Conservation (phyloP, 2,888 invertebrate genomes). For the Arge pagana region DNA sequence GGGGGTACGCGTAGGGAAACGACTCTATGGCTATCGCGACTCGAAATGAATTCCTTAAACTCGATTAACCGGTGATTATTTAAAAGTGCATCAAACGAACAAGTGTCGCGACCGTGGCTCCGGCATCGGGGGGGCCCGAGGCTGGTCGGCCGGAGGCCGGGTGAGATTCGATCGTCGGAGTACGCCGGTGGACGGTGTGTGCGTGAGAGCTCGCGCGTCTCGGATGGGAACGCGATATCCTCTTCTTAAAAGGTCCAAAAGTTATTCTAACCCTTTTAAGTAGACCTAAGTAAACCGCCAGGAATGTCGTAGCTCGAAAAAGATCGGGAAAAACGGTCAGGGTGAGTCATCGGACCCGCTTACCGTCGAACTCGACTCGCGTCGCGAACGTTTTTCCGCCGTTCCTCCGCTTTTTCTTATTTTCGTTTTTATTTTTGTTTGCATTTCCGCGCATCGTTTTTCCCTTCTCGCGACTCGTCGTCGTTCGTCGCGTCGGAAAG, state of each 20-base stretch:
- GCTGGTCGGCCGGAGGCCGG: too few species aligned
- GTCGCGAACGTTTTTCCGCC: not conserved
- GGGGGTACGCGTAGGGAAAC: not conserved
- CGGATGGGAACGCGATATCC: constrained; percentile 32
- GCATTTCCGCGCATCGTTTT: not conserved
- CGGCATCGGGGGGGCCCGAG: too few species aligned
- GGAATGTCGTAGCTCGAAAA: constrained; percentile 36
- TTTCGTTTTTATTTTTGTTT: not conserved
- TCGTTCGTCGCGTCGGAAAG: too few species aligned
- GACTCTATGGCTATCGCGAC: constrained; percentile 38
- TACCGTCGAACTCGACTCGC: too few species aligned
- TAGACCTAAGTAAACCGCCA: constrained; percentile 41
- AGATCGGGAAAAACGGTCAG: not conserved
- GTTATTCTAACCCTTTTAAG: constrained; percentile 43
- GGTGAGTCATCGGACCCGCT: constrained; percentile 10
- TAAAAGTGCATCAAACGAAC: constrained; percentile 22
- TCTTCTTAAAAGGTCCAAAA: constrained; percentile 39
- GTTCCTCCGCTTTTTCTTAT: not conserved
- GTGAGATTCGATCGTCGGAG: too few species aligned
- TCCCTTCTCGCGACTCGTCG: too few species aligned
- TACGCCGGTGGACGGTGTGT: constrained; percentile 12
- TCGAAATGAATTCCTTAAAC: constrained; percentile 49
- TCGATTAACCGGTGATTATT: constrained; percentile 43
- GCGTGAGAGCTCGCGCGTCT: constrained; percentile 1
- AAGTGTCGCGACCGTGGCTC: constrained; percentile 24